Base-by-base conservation (phyloP, 2,888 invertebrate species). In the Microctonus brassicae region DNA sequence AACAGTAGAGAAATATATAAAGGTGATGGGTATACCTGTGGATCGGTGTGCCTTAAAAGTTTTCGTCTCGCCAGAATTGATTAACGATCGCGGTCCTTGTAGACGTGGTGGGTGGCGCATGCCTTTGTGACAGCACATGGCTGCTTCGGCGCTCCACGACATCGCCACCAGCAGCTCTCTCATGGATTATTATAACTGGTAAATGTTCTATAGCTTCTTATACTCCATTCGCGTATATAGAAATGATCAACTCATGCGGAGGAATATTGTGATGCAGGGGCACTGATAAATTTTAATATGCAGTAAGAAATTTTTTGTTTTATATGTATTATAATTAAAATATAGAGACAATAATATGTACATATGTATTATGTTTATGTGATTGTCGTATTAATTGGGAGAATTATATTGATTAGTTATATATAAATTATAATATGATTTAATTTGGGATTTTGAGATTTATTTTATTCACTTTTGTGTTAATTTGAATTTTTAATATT, bases 41-140 rank as follows among this genome's bases (percentile, higher is more conserved):
- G 84, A 84, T 85, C 81, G 79, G 83, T 85, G 81, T 82, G n/a
- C n/a, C 83, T 84, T 80, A 82, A 84, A 82, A 84, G 84, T 85
- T 85, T 79, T 81, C 83, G 85, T 85, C 84, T 84, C 84, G 81
- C 80, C 82, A 82, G 82, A 82, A 83, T 86, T 87, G 86, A 87
- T 87, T 87, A 86, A 87, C 86, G 86, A 87, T 86, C 74, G 73
- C 79, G 80, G 83, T 81, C 80, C 82, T 81, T 82, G 83, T 81
- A 83, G 80, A 81, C 87, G 84, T 82, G 86, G 87, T 87, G 87
- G 87, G 87, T 87, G 87, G 87, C 87, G 85, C 87, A 87, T 87
- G 87, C 87, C 84, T 87, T 86, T 87, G 87, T 87, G 87, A 87
- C 87, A 87, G 87, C 80, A 81, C 47, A 47, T 80, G 83, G 80